A percentile compares a stretch with the other conserved stretches of the same genome.
These are phyloP conservation scores for Siniperca obscura DNA, from an alignment of 2,797 vertebrate genomes.

Conservation along the genomic window DNA sequence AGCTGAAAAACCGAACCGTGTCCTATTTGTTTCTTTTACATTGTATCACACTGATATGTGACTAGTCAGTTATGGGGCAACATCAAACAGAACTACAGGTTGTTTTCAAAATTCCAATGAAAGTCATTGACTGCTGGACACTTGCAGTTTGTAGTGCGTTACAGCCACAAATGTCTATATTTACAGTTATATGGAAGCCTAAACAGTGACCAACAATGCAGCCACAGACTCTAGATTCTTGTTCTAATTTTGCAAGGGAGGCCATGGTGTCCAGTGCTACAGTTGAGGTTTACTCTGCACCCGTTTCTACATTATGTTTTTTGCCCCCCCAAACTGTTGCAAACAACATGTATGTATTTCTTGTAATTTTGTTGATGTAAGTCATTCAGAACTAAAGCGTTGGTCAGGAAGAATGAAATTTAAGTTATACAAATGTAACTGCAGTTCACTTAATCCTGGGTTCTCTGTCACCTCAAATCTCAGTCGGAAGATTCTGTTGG, in stretches of 20 bases:
- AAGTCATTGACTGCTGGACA: neutral
- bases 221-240: neutral
- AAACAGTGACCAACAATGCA: neutral
- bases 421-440: neutral
- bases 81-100: neutral
- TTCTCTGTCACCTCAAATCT: neutral
- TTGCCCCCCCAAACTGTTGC: neutral
- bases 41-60: neutral
- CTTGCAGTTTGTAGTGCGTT: too few species aligned
- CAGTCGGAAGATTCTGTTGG: neutral
- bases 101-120: neutral
- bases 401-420: neutral
- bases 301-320: neutral
- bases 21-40: constrained; percentile 14
- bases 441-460: neutral
- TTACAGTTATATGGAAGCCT: neutral
- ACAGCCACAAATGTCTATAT: neutral
- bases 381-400: neutral
- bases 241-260: neutral
- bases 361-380: neutral
- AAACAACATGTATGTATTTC: neutral
- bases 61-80: neutral
- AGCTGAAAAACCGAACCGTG: neutral
- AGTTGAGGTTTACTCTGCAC: neutral
- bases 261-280: neutral